phyloP scores from a whole-genome alignment of 2,113 vertebrate genomes.

The Silurus glanis region DNA sequence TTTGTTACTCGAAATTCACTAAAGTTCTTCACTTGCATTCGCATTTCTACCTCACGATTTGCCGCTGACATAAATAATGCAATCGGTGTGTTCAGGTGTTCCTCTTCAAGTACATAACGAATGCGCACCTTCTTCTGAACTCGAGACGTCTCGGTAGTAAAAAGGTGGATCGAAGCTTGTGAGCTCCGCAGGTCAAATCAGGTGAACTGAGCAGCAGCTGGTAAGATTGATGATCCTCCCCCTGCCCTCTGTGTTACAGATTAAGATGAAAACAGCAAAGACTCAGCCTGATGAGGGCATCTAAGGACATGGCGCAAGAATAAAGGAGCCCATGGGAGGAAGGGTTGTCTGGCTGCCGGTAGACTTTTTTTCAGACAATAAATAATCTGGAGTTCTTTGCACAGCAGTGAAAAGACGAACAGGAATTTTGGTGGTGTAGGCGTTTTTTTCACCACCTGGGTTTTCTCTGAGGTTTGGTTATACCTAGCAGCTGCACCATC shows the following conservation, averaged over 20 bases:
- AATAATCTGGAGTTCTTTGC: constrained; percentile 37
- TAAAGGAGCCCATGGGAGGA: constrained; percentile 3
- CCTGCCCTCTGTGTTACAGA: constrained; percentile 38
- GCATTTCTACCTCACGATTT: neutral
- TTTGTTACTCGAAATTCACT: too few relatives aligned
- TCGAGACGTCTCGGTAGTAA: neutral
- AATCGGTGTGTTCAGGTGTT: neutral
- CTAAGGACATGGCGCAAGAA: constrained; percentile 29
- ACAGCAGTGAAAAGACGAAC: constrained; percentile 7
- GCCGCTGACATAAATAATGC: too few relatives aligned
- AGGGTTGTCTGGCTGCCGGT: constrained; percentile 21
- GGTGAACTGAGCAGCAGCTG: constrained; percentile 21
- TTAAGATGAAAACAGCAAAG: constrained; percentile 46
- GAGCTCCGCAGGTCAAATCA: constrained; percentile 29
- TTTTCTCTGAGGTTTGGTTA: neutral
- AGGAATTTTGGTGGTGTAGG: constrained; percentile 27
- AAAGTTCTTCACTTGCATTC: too few relatives aligned
- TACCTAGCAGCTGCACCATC: constrained; percentile 20
- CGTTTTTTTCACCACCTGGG: constrained; percentile 30
- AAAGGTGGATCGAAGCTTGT: constrained; percentile 31
- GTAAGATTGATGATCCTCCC: constrained; percentile 47
- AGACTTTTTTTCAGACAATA: constrained; percentile 31
- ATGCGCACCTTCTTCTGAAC: constrained; percentile 1
- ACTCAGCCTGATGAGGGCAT: constrained; percentile 39
- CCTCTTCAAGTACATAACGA: neutral